These are phyloP conservation scores for Rugalucina vietnamica DNA, from an alignment of 2,888 invertebrate species.

Conservation along the genomic window DNA sequence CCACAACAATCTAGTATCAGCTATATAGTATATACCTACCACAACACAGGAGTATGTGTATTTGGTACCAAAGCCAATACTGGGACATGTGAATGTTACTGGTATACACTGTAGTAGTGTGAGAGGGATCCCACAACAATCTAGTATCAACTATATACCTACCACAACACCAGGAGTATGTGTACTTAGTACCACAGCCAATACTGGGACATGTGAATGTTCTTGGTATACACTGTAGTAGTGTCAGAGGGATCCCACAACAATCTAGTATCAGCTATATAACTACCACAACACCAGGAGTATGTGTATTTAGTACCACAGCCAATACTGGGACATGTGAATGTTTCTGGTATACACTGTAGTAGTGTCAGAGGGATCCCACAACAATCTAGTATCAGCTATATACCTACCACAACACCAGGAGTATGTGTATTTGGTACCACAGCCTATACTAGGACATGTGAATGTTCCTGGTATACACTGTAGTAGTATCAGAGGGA, in stretches of 20 bases:
- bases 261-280: conserved; percentile 41
- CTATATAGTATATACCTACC: too few relatives aligned
- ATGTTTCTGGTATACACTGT: conserved; percentile 46
- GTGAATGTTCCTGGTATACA: conserved; percentile 48
- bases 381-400: conserved; percentile 45
- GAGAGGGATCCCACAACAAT: too few relatives aligned
- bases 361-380: conserved; percentile 31
- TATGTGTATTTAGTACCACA: conserved; percentile 43
- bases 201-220: conserved; percentile 32
- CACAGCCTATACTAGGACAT: conserved; percentile 38
- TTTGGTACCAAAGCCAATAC: not conserved
- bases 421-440: conserved; percentile 42
- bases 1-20: conserved; percentile 45
- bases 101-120: not conserved
- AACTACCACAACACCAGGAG: conserved; percentile 53
- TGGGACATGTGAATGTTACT: not conserved
- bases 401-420: conserved; percentile 48
- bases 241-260: conserved; percentile 31
- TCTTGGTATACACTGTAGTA: conserved; percentile 52
- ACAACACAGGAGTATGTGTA: not conserved
- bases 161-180: conserved; percentile 54
- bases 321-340: conserved; percentile 32
- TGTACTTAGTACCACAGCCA: conserved; percentile 39
- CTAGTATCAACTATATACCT: too few relatives aligned
- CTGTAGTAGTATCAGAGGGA: conserved; percentile 34